phyloP scores from a whole-genome alignment of 2,888 invertebrate species.

The Mactromeris polynyma region DNA sequence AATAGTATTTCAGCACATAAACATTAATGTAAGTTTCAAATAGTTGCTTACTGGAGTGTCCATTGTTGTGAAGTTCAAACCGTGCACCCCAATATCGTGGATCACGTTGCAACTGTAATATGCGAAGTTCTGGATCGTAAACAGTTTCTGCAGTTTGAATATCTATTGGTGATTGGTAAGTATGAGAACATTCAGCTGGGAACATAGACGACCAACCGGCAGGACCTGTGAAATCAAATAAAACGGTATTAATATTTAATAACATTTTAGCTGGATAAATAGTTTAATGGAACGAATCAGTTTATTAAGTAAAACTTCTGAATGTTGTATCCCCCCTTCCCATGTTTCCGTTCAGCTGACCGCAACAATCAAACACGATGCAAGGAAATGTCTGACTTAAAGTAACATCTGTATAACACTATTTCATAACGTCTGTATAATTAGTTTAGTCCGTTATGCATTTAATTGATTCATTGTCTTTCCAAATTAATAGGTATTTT shows the following conservation, averaged over 20 bases:
- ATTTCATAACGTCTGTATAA: too few species aligned
- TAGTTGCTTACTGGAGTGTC: constrained; percentile 14
- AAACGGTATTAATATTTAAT: neutral
- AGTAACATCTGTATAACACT: too few species aligned
- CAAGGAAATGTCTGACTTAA: neutral
- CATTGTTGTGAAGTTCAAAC: constrained; percentile 27
- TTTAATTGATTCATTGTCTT: too few species aligned
- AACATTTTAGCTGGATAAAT: neutral
- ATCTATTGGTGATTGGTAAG: constrained; percentile 12
- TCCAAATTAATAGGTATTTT: too few species aligned
- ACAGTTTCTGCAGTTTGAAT: neutral
- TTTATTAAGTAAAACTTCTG: neutral
- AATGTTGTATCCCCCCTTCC: neutral
- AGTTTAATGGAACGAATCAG: neutral
- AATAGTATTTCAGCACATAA: too few species aligned
- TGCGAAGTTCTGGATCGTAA: neutral
- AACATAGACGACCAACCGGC: neutral
- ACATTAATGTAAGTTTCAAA: too few species aligned
- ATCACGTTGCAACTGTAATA: neutral
- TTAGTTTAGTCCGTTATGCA: too few species aligned
- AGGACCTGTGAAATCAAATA: neutral
- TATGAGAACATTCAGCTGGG: neutral
- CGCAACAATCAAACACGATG: neutral
- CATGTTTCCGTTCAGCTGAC: neutral
- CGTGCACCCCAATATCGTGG: neutral